Conservation (phyloP, 1,140 invertebrate species). For the Ptiloglossa arizonensis region DNA sequence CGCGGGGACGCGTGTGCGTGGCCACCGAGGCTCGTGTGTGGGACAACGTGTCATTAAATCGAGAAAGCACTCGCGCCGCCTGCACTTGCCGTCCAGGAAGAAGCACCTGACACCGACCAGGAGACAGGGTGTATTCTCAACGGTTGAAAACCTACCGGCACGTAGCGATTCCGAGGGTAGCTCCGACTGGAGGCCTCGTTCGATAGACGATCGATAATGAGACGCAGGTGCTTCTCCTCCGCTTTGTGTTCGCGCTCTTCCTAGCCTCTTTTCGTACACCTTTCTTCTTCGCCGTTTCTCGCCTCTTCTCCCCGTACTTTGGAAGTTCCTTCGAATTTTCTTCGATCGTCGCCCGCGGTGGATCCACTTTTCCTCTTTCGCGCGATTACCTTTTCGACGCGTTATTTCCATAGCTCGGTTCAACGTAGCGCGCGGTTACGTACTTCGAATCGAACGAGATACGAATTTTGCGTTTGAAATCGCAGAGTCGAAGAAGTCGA, state of each 20-base stretch:
- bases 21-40: conserved; percentile 21
- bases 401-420: too few species aligned
- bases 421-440: too few species aligned
- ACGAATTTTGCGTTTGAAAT: too few species aligned
- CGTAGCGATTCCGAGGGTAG: conserved; percentile 64
- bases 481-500: too few species aligned
- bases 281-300: conserved; percentile 14
- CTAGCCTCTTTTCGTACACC: conserved; percentile 41
- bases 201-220: conserved; percentile 77
- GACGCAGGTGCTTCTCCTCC: conserved; percentile 72
- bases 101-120: conserved; percentile 75
- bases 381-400: too few species aligned
- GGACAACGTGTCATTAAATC: conserved; percentile 77
- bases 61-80: conserved; percentile 77
- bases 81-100: conserved; percentile 80
- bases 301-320: conserved; percentile 7
- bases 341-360: not conserved
- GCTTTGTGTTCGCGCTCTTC: conserved; percentile 48
- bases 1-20: conserved; percentile 36
- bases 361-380: too few species aligned
- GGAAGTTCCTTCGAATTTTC: not conserved
- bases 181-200: conserved; percentile 54
- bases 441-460: too few species aligned
- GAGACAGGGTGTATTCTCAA: conserved; percentile 73
- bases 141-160: conserved; percentile 70